Evolutionary conservation across 2,113 vertebrate species (phyloP), one percentile per base, ranked within the genome.

Genomic region (Callipepla squamata): DNA sequence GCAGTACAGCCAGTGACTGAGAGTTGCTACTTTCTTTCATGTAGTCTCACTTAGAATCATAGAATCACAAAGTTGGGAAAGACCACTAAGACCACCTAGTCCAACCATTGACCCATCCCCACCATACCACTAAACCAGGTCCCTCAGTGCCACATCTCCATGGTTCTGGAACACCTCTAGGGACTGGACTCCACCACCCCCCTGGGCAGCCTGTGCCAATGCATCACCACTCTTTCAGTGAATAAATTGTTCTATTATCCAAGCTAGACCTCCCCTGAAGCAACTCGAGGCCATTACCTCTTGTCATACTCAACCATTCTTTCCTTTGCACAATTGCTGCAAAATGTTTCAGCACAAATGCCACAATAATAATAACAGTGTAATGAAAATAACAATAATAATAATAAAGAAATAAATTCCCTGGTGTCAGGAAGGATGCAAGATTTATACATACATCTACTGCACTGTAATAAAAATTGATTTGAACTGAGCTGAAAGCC

Each of bases 391-490:
- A 68, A 28, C 28, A 58, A n/a, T n/a, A 58, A 53, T 53, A n/a
- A 58, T 42, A 73, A 38, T 89, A 68, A 57, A 23, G 1, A 28
- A 53, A 40, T 40, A 40, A 40, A 40, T 57, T 68, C 36, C 58
- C 70, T 73, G 48, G 40, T 95, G 92, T 89, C 95, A 93, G 58
- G 66, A 79, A 59, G 44, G 63, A 80, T 81, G 80, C 80, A 82
- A 58, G 80, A 93, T 92, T 92, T 95, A 93, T 94, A 63, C 30
- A 80, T 48, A 83, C 0, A 4, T 73, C 81, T 59, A 58, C 58
- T 0, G 1, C 65, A 67, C 86, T 61, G 74, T 92, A 93, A 94
- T 92, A 96, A 74, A 93, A 79, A 96, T 93, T 96, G 94, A 96
- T 96, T 79, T 81, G 58, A 79, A 87, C 80, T 50, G 87, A 81